Conservation (phyloP, 2,888 invertebrate genomes). For the Drosophila anomelani region DNA sequence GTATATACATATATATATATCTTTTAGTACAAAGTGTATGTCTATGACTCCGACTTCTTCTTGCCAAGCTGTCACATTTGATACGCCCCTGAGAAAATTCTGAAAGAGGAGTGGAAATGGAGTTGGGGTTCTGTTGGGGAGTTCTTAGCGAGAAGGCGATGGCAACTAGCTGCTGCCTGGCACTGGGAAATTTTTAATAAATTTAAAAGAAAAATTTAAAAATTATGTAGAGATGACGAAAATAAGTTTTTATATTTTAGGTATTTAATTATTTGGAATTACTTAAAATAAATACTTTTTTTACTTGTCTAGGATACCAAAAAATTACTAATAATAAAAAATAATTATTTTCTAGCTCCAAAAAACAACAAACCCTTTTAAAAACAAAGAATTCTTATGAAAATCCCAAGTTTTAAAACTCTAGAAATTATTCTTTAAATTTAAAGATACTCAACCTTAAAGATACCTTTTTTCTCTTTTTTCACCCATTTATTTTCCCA, state of each 20-base stretch:
- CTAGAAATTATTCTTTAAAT: no score
- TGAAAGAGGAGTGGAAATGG: constrained; percentile 16
- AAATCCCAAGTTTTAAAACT: background rate
- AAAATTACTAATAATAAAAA: background rate
- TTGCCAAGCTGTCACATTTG: constrained; percentile 72
- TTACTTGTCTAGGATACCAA: background rate
- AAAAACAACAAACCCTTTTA: no score
- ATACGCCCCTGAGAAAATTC: constrained; percentile 59
- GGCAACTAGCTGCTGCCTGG: constrained; percentile 14
- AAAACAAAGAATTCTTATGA: background rate
- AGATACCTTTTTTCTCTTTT: background rate
- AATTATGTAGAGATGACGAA: no score
- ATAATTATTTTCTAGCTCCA: background rate
- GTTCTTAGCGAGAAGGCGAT: constrained; percentile 24
- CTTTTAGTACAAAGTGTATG: constrained; percentile 45
- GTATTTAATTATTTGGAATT: no score
- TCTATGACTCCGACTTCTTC: constrained; percentile 53
- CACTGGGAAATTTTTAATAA: constrained; percentile 43
- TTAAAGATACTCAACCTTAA: background rate
- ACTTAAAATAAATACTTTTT: no score
- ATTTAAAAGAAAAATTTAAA: background rate
- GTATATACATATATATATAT: constrained; percentile 8
- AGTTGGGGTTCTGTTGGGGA: constrained; percentile 12
- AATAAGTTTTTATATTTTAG: rapidly evolving
- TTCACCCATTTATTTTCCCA: background rate